These are phyloP conservation scores for Drosophila varians DNA, from an alignment of 1,140 invertebrate species.

Conservation along the genomic window DNA sequence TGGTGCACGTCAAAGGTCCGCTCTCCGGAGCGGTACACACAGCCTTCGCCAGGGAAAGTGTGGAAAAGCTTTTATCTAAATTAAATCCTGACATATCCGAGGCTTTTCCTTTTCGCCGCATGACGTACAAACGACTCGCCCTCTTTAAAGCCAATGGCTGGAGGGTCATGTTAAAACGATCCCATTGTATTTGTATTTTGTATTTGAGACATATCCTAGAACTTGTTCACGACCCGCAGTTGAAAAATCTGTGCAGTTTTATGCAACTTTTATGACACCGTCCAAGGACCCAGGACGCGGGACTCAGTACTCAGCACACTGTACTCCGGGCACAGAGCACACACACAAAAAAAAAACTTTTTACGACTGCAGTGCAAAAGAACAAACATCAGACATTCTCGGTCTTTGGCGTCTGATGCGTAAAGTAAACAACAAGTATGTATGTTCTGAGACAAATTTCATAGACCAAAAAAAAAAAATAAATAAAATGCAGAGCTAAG, in stretches of 20 bases:
- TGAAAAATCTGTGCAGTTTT: conserved; percentile 69
- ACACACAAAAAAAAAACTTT: conserved; percentile 38
- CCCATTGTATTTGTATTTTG: conserved; percentile 27
- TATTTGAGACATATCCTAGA: conserved; percentile 41
- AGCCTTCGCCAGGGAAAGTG: background rate
- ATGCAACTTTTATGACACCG: conserved; percentile 74
- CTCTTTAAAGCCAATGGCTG: conserved; percentile 45
- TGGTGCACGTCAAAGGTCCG: conserved; percentile 42
- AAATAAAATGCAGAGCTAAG: conserved; percentile 23
- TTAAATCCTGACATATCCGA: conserved; percentile 67
- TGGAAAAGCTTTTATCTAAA: conserved; percentile 79
- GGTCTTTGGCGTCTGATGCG: conserved; percentile 23
- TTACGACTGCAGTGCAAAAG: conserved; percentile 47
- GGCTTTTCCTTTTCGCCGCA: conserved; percentile 25
- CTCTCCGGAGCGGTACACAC: background rate
- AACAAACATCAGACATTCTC: conserved; percentile 39
- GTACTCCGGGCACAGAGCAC: no score
- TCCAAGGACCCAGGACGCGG: conserved; percentile 15
- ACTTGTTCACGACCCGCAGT: conserved; percentile 34
- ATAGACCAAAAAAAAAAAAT: conserved; percentile 29
- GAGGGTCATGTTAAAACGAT: conserved; percentile 52
- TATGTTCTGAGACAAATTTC: conserved; percentile 28
- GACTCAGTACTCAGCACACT: conserved; percentile 12
- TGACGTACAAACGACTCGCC: conserved; percentile 63
- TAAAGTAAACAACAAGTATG: conserved; percentile 36